Percentiles rank a stretch among this genome's conserved stretches.
phyloP scores from a whole-genome alignment of 1,140 invertebrate genomes.

The Littorina saxatilis region DNA sequence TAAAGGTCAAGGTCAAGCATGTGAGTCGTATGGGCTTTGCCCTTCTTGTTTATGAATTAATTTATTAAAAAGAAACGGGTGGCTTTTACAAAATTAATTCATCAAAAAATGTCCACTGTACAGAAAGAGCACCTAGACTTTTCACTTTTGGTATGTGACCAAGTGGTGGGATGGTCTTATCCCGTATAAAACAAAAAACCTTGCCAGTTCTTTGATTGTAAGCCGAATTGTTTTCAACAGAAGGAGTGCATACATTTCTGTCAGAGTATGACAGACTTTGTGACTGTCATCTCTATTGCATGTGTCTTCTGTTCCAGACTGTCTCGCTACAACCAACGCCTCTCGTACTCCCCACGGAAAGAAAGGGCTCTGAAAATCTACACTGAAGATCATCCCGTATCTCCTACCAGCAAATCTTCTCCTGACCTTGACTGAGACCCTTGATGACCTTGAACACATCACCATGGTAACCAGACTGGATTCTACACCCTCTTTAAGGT shows the following conservation, averaged over 20 bases:
- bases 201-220: no score
- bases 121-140: neutral
- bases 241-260: no score
- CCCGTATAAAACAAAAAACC: neutral
- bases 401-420: constrained; percentile 39
- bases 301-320: constrained; percentile 60
- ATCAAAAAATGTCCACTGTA: no score
- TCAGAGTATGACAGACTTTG: neutral
- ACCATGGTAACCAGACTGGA: neutral
- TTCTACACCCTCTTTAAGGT: neutral
- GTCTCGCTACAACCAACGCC: constrained; percentile 56
- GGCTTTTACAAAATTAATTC: no score
- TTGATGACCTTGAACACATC: neutral
- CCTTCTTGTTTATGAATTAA: no score
- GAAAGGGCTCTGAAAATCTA: constrained; percentile 87
- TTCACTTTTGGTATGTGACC: neutral
- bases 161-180: neutral
- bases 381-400: constrained; percentile 77
- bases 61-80: no score
- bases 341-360: constrained; percentile 78
- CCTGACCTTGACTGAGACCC: constrained; percentile 52
- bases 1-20: no score
- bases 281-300: neutral
- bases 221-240: no score
- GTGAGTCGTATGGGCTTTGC: no score